Base-by-base conservation (phyloP, 2,888 invertebrate genomes). In the Pyrgus malvae region DNA sequence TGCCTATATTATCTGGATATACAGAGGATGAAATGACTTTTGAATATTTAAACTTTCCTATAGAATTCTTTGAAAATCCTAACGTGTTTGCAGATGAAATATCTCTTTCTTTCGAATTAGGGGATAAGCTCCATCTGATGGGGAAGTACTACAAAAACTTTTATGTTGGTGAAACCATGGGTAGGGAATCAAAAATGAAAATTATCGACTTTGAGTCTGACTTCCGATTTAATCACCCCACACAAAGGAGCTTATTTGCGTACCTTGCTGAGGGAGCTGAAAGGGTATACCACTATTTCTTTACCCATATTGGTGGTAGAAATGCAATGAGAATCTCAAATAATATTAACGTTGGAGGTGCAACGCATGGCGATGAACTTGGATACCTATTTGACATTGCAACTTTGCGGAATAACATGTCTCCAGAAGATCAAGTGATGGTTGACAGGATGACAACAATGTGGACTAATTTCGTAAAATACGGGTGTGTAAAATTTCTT, bases 391-490 rank as follows among this genome's bases (percentile, higher is more conserved):
- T 80, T 48, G 70, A 70, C n/a, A 29, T 55, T 0, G 48, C 48
- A 1, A 19, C 23, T 3, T 25, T 62, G 8, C 38, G 41, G 5
- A 54, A 60, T 11, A 57, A 55, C 0, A 60, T 66, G 0, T 12
- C 59, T 56, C 16, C 5, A 3, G 55, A 67, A 49, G 83, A 83
- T 62, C 62, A 73, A 62, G 40, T 76, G 2, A 57, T 68, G 0
- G 67, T 80, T 27, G 71, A 81, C 48, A 66, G 70, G 14, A 74
- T 84, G 63, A 82, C 80, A 1, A 69, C 70, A 1, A 65, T 83
- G 71, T 84, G 82, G 79, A 69, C 83, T 0, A 83, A 83, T 53
- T 83, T 83, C 48, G 77, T 67, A 0, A 83, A 82, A 62, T 73
- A 69, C 48, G 66, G 76, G 83, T 83, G 66, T 17, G 66, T 11